Conservation (phyloP, 2,888 invertebrate genomes). For the Eurytoma adleriae region DNA sequence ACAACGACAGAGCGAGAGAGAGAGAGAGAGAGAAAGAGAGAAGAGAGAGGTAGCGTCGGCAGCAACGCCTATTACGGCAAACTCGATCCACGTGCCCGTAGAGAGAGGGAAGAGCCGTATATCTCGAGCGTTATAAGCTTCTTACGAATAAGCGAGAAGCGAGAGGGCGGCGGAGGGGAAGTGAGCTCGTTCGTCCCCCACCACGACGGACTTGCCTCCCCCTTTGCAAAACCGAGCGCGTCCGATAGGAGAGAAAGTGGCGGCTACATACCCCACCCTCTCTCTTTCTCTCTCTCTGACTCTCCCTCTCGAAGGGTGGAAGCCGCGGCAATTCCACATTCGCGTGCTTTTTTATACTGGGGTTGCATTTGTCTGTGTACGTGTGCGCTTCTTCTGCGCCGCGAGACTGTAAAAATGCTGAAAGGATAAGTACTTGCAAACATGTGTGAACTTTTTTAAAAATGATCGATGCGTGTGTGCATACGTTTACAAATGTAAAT, state of each 20-base stretch:
- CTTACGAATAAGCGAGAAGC: slow-evolving; percentile 31
- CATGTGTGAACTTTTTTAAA: too few relatives aligned
- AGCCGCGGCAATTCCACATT: slow-evolving; percentile 44
- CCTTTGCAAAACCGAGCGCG: not conserved
- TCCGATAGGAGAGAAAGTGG: not conserved
- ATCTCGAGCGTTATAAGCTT: slow-evolving; percentile 32
- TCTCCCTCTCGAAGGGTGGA: slow-evolving; percentile 20
- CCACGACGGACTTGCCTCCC: not conserved
- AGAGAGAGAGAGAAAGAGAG: slow-evolving; percentile 4
- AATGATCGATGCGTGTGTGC: too few relatives aligned
- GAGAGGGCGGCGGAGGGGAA: not conserved
- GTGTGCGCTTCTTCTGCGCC: not conserved
- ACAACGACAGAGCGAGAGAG: slow-evolving; percentile 26
- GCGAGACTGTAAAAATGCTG: too few relatives aligned
- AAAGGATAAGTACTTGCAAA: too few relatives aligned
- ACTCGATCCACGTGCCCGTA: slow-evolving; percentile 20
- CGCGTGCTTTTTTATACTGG: slow-evolving; percentile 27
- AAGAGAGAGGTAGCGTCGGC: not conserved
- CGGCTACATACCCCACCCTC: not conserved
- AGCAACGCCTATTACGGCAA: slow-evolving; percentile 55
- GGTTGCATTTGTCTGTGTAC: not conserved
- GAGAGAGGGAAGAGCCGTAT: slow-evolving; percentile 7
- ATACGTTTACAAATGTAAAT: too few relatives aligned
- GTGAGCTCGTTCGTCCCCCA: not conserved
- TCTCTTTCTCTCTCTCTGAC: not conserved